Percentiles rank a stretch among this genome's conserved stretches.
These are phyloP conservation scores for Tricholaema leucomelas DNA, from an alignment of 2,113 vertebrate genomes.

Conservation along the genomic window DNA sequence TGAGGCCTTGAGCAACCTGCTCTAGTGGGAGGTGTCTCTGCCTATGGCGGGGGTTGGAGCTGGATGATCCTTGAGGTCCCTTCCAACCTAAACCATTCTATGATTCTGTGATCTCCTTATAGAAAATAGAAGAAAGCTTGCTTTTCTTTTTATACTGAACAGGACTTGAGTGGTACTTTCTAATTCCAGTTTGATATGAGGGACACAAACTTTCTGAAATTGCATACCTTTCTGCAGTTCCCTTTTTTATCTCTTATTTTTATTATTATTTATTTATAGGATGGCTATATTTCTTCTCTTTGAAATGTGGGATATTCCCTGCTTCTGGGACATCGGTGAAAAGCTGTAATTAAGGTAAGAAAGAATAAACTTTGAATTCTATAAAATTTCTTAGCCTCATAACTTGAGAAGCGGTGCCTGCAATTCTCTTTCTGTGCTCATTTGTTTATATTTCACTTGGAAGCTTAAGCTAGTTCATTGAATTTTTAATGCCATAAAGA, in stretches of 20 bases:
- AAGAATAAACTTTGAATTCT: not conserved
- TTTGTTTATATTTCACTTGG: not conserved
- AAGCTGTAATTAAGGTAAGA: constrained; percentile 70
- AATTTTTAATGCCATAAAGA: not conserved
- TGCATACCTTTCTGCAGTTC: not conserved
- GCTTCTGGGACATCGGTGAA: not conserved
- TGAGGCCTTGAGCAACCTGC: no score
- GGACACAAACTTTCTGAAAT: not conserved
- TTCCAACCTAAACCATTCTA: no score
- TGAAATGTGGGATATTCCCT: not conserved
- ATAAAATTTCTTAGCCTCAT: not conserved
- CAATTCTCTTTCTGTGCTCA: not conserved
- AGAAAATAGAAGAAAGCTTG: not conserved
- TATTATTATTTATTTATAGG: not conserved
- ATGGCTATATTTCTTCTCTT: not conserved
- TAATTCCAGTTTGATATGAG: not conserved
- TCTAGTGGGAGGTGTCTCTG: no score
- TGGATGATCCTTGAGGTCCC: no score
- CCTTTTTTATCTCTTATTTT: not conserved
- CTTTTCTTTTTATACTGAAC: not conserved
- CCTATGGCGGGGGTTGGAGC: no score
- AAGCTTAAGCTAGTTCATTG: not conserved
- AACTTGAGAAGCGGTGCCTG: not conserved
- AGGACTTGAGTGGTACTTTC: not conserved
- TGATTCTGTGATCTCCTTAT: not conserved